Conservation (phyloP, 2,797 vertebrate genomes). For the Melanotaenia trifasciata region DNA sequence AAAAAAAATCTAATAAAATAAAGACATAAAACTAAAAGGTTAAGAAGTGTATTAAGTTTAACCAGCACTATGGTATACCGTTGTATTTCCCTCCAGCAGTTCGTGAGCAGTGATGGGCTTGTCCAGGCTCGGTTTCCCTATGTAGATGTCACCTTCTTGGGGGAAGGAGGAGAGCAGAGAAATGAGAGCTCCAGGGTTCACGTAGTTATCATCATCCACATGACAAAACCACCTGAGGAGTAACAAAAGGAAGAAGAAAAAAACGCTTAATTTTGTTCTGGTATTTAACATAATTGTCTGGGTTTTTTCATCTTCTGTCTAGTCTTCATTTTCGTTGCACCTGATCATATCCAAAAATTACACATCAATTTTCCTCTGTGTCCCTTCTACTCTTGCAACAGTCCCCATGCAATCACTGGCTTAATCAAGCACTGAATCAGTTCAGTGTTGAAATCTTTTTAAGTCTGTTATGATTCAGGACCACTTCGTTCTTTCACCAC, state of each 20-base stretch:
- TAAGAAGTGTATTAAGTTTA: not conserved
- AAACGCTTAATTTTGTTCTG: not conserved
- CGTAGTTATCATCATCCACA: constrained; percentile 93
- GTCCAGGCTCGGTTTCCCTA: constrained; percentile 93
- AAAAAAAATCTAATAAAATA: not conserved
- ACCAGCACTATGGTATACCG: constrained; percentile 69
- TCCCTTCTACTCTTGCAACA: not conserved
- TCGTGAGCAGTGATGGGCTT: constrained; percentile 88
- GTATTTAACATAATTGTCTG: not conserved
- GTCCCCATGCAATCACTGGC: not conserved
- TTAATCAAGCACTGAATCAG: not conserved
- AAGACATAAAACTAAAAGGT: not conserved
- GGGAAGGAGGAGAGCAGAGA: constrained; percentile 84
- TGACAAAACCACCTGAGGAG: constrained; percentile 92
- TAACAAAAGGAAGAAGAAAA: not conserved
- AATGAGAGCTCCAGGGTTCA: constrained; percentile 87
- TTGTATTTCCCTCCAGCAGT: constrained; percentile 83
- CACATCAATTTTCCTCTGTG: constrained; percentile 18
- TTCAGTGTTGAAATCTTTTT: not conserved
- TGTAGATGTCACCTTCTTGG: constrained; percentile 81
- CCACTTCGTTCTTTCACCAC: too few relatives aligned
- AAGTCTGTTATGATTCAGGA: not conserved
- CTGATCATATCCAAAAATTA: not conserved
- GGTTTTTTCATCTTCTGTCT: not conserved
- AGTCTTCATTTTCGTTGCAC: not conserved